Conservation (phyloP, 2,113 vertebrate species). For the Nibea albiflora region DNA sequence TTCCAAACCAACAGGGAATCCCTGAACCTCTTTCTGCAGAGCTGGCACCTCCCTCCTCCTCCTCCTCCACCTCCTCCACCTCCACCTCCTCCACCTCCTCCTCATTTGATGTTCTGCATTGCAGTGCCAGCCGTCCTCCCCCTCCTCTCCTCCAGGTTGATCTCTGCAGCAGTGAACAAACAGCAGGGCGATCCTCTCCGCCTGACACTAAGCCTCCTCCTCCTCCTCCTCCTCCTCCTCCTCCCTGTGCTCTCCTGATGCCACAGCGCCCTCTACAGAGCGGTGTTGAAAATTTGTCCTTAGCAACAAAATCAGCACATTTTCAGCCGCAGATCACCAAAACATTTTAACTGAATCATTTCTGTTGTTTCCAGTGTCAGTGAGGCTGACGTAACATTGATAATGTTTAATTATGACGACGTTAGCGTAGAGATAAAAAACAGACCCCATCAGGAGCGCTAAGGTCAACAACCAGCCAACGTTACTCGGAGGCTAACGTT, state of each 20-base stretch:
- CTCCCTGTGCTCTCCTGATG: background rate
- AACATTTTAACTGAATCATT: no score
- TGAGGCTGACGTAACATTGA: no score
- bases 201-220: background rate
- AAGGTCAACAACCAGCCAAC: no score
- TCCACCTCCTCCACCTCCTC: background rate
- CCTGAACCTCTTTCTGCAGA: conserved; percentile 38
- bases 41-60: background rate
- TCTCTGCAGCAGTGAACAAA: conserved; percentile 66
- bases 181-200: conserved; percentile 46
- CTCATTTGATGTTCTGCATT: conserved; percentile 67
- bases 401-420: no score
- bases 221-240: background rate
- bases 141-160: conserved; percentile 33
- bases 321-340: no score
- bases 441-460: no score
- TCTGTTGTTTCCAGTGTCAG: no score
- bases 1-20: no score
- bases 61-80: background rate
- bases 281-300: background rate
- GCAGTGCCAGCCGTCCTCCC: conserved; percentile 40
- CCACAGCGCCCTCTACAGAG: conserved; percentile 62
- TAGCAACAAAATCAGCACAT: no score
- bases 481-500: no score
- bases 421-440: no score